phyloP scores from a whole-genome alignment of 2,113 vertebrate species.

The Salvelinus sp. region DNA sequence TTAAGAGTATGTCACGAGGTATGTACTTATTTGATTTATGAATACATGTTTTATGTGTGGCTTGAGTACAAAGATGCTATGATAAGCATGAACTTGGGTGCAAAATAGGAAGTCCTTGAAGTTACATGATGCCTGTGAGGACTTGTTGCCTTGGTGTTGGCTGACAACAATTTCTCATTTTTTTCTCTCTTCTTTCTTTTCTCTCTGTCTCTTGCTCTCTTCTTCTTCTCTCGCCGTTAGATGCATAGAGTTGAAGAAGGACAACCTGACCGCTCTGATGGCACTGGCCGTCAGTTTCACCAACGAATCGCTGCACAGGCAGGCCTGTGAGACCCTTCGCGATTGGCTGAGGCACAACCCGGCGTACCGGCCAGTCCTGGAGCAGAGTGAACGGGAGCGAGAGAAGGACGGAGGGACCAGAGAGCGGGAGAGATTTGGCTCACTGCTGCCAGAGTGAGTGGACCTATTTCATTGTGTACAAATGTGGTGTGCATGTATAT shows the following conservation, averaged over 20 bases:
- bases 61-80: neutral
- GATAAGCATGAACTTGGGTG: neutral
- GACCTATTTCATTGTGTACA: neutral
- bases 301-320: conserved; percentile 94
- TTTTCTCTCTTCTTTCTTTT: neutral
- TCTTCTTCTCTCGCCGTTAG: conserved; percentile 59
- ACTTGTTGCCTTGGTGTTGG: neutral
- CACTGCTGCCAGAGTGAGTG: conserved; percentile 94
- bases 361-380: conserved; percentile 81
- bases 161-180: neutral
- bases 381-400: conserved; percentile 63
- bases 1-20: neutral
- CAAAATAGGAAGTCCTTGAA: neutral
- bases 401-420: conserved; percentile 33
- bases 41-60: neutral
- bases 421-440: conserved; percentile 80
- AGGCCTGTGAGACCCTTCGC: conserved; percentile 92
- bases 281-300: conserved; percentile 96
- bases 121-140: neutral
- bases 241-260: conserved; percentile 92
- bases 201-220: neutral
- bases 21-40: neutral
- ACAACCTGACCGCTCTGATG: conserved; percentile 94
- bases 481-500: too few relatives aligned
- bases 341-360: conserved; percentile 92